Base-by-base conservation (phyloP, 2,888 invertebrate species). In the Luperina nickerlii region DNA sequence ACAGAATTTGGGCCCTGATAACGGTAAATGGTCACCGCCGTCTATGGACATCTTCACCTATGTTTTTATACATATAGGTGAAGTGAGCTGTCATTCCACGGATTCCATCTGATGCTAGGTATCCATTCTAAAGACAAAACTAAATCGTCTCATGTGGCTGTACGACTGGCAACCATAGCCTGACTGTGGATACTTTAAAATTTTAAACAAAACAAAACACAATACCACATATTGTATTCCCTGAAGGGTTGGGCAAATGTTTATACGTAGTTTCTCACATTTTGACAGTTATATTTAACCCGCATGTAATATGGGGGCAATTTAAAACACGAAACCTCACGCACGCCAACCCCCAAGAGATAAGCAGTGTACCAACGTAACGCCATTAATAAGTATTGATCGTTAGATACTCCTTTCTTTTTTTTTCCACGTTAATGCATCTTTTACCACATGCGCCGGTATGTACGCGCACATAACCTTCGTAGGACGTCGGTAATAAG, bases 351-450 rank as follows among this genome's bases (percentile, higher is more conserved):
- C 15, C 81, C 54, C 62, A 27, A 54, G 68, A 80, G 81, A 57
- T 70, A 66, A 51, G 60, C 67, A 78, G 45, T 27, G 15, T 78
- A 70, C 78, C 65, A 70, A 68, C 77, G 15, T 24, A 63, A 62
- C 70, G n/a, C 42, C 54, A 7, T 54, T 45, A 68, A 57, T 27
- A 11, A 0, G 60, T 83, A 83, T 84, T 24, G 84, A 83, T 84
- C 84, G 73, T 24, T 27, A 51, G 57, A 67, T 27, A 54, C 15
- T 0, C 42, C 42, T 71, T 74, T 76, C 80, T 84, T 67, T 83
- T 84, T 84, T 67, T 83, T 84, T 84, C 84, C 84, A 84, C 84
- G 3, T 84, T 74, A 81, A 60, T 86, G 75, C 78, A 85, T 86
- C 57, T 86, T 85, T 85, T 86, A 86, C 27, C 79, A 84, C 70